These are phyloP conservation scores for Sarcophaga carnaria DNA, from an alignment of 2,888 invertebrate species.

Conservation along the genomic window DNA sequence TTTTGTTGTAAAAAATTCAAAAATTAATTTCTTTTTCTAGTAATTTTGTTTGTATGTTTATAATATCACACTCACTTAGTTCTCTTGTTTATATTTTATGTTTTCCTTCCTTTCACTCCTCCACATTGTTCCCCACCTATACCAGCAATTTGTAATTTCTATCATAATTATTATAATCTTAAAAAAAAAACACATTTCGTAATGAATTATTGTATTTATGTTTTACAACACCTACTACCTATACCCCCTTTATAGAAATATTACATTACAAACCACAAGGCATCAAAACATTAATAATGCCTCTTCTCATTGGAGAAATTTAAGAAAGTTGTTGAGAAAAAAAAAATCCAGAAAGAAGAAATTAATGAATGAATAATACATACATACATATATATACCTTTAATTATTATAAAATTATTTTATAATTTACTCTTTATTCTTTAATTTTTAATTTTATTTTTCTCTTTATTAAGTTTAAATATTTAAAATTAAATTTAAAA, in stretches of 20 bases:
- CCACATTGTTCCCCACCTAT: constrained; percentile 4
- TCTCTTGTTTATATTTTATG: constrained; percentile 37
- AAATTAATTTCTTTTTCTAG: constrained; percentile 27
- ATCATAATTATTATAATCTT: constrained; percentile 24
- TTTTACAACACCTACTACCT: constrained; percentile 42
- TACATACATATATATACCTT: neutral
- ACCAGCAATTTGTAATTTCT: constrained; percentile 47
- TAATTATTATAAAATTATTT: constrained; percentile 57
- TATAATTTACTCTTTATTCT: constrained; percentile 54
- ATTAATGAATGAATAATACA: constrained; percentile 46
- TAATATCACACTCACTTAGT: neutral
- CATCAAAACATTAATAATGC: neutral
- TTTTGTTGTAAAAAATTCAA: constrained; percentile 45
- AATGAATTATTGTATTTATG: constrained; percentile 53
- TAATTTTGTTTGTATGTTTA: constrained; percentile 5
- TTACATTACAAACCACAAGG: neutral
- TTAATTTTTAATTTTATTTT: constrained; percentile 18
- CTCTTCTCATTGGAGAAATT: neutral
- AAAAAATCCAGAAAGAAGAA: constrained; percentile 16
- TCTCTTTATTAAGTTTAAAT: constrained; percentile 65
- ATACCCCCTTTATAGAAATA: neutral
- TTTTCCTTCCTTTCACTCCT: constrained; percentile 37
- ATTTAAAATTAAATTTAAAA: constrained; percentile 56
- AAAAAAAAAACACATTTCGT: neutral
- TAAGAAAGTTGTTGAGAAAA: constrained; percentile 30